Evolutionary conservation across 53 echinoderm and acorn worm genomes (phyloP), one percentile per base, ranked within the genome.

Genomic region (Hippasteria phrygiana): DNA sequence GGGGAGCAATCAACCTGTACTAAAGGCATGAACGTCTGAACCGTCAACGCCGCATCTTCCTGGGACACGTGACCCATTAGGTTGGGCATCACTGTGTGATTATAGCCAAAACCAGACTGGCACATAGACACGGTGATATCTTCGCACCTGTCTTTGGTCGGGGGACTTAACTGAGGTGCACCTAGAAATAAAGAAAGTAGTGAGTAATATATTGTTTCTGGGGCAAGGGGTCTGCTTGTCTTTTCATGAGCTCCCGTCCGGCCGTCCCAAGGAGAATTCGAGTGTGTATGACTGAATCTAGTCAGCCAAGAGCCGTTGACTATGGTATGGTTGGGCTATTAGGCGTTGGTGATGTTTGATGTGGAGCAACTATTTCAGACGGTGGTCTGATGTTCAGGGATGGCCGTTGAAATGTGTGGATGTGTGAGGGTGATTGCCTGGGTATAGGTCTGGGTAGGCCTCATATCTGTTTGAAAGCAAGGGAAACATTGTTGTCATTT

Each of bases 1-100:
- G 75, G 75, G 13, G 94, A 94, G 24, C 94, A 94, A 18, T 73
- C 88, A 0, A 78, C 63, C 18, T 72, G 13, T 39, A 94, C 64
- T 0, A 94, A 62, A 28, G 78, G 78, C 4, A 6, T 6, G 36
- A 77, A 77, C 1, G 78, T n/a, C 35, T 26, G 11, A 11, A 77
- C 59, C 5, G 26, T 2, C 26, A 59, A 3, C 59, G 16, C 55
- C 3, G 78, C 54, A 16, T 77, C 78, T 13, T 0, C 45, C n/a
- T 50, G 32, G 29, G 12, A 13, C 29, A 17, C 6, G 35, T 77
- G 78, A 53, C 55, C 55, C 3, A 77, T 9, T 3, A 13, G 17
- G 35, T 53, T 77, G 18, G 78, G 78, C 20, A 77, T 37, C 22
- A 10, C 29, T 2, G 78, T 77, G 7, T 77, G 38, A 20, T 48